Conservation (phyloP, 2,797 vertebrate species). For the Poeciliopsis paucimaculata region DNA sequence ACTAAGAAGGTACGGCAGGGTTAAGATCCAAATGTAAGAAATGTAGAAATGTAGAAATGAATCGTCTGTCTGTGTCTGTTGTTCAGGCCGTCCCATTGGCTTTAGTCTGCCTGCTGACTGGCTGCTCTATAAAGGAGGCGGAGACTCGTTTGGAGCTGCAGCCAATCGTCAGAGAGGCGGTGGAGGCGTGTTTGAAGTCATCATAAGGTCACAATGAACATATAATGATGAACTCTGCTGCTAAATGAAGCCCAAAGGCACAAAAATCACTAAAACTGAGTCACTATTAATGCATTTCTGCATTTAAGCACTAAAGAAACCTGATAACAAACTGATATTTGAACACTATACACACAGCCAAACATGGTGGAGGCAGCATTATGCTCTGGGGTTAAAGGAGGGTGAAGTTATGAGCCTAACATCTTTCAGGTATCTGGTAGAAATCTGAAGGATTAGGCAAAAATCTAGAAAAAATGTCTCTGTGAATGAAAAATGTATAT, state of each 20-base stretch:
- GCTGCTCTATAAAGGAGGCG: constrained; percentile 72
- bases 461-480: neutral
- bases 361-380: neutral
- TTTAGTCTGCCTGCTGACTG: constrained; percentile 76
- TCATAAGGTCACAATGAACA: neutral
- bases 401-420: neutral
- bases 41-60: neutral
- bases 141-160: constrained; percentile 63
- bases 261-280: neutral
- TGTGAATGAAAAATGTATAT: neutral
- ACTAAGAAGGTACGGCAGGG: constrained; percentile 66
- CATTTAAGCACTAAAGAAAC: neutral
- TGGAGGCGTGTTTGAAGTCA: constrained; percentile 63
- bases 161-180: constrained; percentile 74
- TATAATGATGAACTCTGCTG: neutral
- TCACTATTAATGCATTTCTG: neutral
- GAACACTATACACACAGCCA: neutral
- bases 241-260: neutral
- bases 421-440: neutral
- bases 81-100: constrained; percentile 80
- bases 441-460: neutral
- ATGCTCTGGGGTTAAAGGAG: neutral
- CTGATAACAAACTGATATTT: too few species aligned
- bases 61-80: constrained; percentile 7
- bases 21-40: neutral